Evolutionary conservation across 2,797 vertebrate species (phyloP), one percentile per base, ranked within the genome.

Genomic region (Gallinago stenura): DNA sequence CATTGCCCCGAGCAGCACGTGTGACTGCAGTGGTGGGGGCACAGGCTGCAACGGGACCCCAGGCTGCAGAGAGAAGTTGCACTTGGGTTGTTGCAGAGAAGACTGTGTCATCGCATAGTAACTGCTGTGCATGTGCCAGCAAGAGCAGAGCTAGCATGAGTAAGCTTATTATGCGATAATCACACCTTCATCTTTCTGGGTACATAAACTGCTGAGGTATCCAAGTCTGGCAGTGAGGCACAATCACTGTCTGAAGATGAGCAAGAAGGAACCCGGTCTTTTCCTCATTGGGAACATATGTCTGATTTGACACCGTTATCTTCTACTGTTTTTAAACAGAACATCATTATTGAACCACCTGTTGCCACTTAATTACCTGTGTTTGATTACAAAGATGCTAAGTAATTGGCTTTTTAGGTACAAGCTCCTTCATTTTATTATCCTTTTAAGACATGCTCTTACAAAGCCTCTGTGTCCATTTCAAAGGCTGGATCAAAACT

Each of bases 91-190:
- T 87, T 95, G 86, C 66, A 79, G 73, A 31, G 62, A 45, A 88
- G 86, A 31, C 39, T 93, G 76, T 77, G 79, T 94, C 93, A 88
- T 81, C 91, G 30, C 83, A 75, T 82, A 94, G 91, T 93, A 94
- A 90, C 85, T 95, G 94, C 90, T 93, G 85, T 93, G 91, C 91
- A 95, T 94, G 94, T 96, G 95, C 96, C 94, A 94, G 93, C 78
- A 41, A 72, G 94, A 95, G 96, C 91, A 94, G 80, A 95, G 79
- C 71, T 80, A 97, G 94, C 91, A 91, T 96, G 96, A 95, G 91
- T 95, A 95, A 96, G 96, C 96, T 97, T 95, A 93, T 95, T 96
- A 94, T 88, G 90, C 2, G 37, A 93, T 94, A 95, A 97, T 96
- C 95, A 93, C 91, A 97, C 95, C 90, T 96, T 95, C 91, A 65